Evolutionary conservation across 2,113 vertebrate genomes (phyloP), one percentile per base, ranked within the genome.

Genomic region (Ceratotherium simum): DNA sequence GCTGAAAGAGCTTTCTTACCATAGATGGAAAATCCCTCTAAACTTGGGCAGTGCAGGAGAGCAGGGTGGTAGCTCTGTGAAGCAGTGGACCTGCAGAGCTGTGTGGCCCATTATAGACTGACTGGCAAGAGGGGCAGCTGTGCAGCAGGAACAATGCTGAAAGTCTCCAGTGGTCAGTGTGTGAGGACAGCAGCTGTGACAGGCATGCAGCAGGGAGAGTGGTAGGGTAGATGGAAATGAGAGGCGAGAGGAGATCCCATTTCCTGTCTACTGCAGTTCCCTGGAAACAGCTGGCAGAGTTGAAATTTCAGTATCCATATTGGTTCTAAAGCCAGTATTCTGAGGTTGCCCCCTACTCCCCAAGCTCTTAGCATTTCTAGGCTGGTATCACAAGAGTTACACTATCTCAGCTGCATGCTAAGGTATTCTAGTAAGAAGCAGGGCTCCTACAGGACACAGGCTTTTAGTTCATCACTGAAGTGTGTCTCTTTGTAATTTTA

Each of bases 401-500:
- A 18, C 8, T 67, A 23, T 56, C 29, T 89, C 9, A 75, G 3
- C 42, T 91, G 54, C 51, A 51, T 39, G 5, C 18, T 46, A 20
- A 75, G 60, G 20, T 76, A 36, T 39, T 94, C 84, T 69, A 82
- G 62, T 78, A 87, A 87, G 36, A 64, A 83, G 20, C 27, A 39
- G 31, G 4, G 3, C 14, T 88, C n/a, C 58, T 65, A 3, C 6
- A 79, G 73, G 65, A 86, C 69, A 85, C 4, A 3, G 69, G 21
- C 73, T 88, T 91, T 86, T 79, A 69, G 91, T 58, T 91, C 62
- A 90, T 69, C 67, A 42, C 33, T 87, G 85, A 86, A 11, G 8
- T 91, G 33, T 16, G n/a, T 73, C 31, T 95, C 79, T 91, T 81
- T 69, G 58, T 81, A 93, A 80, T 81, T 85, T 96, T 95, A 54